A percentile compares a stretch with the other conserved stretches of the same genome.
Evolutionary conservation across 2,888 invertebrate species (phyloP).

Genomic region (Cataglyphis cursor): DNA sequence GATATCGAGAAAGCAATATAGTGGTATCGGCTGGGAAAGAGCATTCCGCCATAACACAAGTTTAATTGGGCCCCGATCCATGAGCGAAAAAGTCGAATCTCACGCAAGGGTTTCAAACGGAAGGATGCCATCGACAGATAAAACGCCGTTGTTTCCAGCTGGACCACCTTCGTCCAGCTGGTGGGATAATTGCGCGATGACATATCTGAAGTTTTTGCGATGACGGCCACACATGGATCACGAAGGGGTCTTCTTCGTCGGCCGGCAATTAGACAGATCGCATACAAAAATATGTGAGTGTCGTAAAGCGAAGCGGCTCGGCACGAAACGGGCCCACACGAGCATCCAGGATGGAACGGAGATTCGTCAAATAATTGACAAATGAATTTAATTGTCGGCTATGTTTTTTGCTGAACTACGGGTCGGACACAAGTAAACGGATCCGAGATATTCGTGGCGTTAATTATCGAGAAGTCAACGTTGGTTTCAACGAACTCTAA

Average conservation of each 20-base stretch:
- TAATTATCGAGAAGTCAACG: slow-evolving; percentile 75
- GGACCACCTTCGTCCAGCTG: slow-evolving; percentile 35
- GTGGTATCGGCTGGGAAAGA: slow-evolving; percentile 36
- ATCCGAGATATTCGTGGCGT: slow-evolving; percentile 71
- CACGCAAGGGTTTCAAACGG: slow-evolving; percentile 2
- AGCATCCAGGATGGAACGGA: slow-evolving; percentile 57
- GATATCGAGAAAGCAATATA: slow-evolving; percentile 26
- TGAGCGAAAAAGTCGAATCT: neutral
- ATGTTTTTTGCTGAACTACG: slow-evolving; percentile 73
- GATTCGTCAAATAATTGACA: slow-evolving; percentile 83
- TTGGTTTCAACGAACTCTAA: slow-evolving; percentile 19
- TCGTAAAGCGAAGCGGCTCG: slow-evolving; percentile 78
- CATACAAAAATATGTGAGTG: slow-evolving; percentile 77
- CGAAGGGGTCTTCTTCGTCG: slow-evolving; percentile 52
- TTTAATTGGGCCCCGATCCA: slow-evolving; percentile 28
- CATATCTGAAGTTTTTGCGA: slow-evolving; percentile 64
- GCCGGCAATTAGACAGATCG: slow-evolving; percentile 78
- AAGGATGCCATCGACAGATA: slow-evolving; percentile 2
- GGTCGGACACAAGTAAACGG: slow-evolving; percentile 27
- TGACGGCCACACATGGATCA: slow-evolving; percentile 65
- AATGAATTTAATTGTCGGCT: slow-evolving; percentile 84
- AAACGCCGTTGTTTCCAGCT: slow-evolving; percentile 63
- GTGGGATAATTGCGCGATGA: slow-evolving; percentile 67
- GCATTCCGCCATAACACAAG: slow-evolving; percentile 50
- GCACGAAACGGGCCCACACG: slow-evolving; percentile 63